These are phyloP conservation scores for Alitta virens DNA, from an alignment of 2,888 invertebrate species.

Conservation along the genomic window DNA sequence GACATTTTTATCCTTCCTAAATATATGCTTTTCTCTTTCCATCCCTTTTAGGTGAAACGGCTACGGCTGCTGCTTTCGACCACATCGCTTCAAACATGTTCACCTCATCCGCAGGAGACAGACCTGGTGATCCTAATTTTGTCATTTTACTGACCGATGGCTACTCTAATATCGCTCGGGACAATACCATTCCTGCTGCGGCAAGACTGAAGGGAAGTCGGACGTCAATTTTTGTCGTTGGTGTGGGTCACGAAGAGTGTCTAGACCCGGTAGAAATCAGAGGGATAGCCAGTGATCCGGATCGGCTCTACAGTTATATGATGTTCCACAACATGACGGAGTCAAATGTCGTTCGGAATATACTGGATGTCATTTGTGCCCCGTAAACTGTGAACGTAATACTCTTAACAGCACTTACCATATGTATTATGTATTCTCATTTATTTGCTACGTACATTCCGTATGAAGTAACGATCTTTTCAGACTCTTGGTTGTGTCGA, in stretches of 20 bases:
- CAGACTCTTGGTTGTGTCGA: too few species aligned
- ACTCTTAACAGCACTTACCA: too few species aligned
- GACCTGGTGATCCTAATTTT: background rate
- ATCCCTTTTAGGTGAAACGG: background rate
- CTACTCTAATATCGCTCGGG: constrained; percentile 6
- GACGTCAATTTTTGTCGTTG: constrained; percentile 7
- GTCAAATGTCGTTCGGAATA: background rate
- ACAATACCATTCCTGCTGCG: constrained; percentile 9
- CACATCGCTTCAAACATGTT: constrained; percentile 2
- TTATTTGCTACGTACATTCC: too few species aligned
- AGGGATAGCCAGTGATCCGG: constrained; percentile 2
- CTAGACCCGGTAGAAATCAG: constrained; percentile 9
- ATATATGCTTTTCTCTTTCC: too few species aligned
- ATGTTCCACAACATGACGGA: background rate
- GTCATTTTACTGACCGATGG: constrained; percentile 5
- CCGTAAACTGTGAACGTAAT: too few species aligned
- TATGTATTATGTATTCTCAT: too few species aligned
- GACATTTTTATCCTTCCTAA: too few species aligned
- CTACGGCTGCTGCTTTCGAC: constrained; percentile 32
- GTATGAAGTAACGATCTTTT: too few species aligned
- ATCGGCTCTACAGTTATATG: constrained; percentile 4
- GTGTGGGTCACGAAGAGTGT: constrained; percentile 7
- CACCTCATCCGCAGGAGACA: background rate
- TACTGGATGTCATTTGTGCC: background rate
- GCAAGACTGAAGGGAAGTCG: background rate